These are phyloP conservation scores for Caranx melampygus DNA, from an alignment of 2,113 vertebrate genomes.

Conservation along the genomic window DNA sequence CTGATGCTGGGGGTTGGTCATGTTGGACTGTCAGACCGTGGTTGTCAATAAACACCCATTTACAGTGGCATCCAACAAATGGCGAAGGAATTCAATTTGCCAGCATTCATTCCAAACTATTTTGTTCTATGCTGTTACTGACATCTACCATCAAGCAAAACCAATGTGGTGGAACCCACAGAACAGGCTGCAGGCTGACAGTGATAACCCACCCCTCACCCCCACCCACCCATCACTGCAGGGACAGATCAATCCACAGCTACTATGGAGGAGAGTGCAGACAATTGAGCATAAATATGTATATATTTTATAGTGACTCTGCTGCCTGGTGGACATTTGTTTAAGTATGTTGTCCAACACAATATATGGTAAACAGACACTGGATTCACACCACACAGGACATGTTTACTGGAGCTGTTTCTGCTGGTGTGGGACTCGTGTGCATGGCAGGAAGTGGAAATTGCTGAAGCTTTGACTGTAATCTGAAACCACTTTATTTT, in stretches of 20 bases:
- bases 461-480: neutral
- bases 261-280: slow-evolving; percentile 11
- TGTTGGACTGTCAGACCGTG: slow-evolving; percentile 39
- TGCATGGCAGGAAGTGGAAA: slow-evolving; percentile 4
- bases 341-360: slow-evolving; percentile 18
- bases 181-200: slow-evolving; percentile 65
- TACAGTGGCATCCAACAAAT: slow-evolving; percentile 69
- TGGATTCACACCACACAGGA: neutral
- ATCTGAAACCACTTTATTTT: slow-evolving; percentile 1
- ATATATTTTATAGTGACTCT: slow-evolving; percentile 31
- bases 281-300: slow-evolving; percentile 54
- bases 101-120: slow-evolving; percentile 78
- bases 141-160: slow-evolving; percentile 76
- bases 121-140: slow-evolving; percentile 69
- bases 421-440: neutral
- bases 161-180: slow-evolving; percentile 75
- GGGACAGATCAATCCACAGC: slow-evolving; percentile 62
- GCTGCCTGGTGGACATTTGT: slow-evolving; percentile 36
- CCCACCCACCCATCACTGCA: slow-evolving; percentile 27
- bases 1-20: slow-evolving; percentile 50
- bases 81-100: slow-evolving; percentile 81
- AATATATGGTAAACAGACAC: neutral
- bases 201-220: slow-evolving; percentile 22
- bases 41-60: slow-evolving; percentile 77
- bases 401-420: neutral